Evolutionary conservation across 2,888 invertebrate genomes (phyloP), one percentile per base, ranked within the genome.

Genomic region (Barypeithes pellucidus): DNA sequence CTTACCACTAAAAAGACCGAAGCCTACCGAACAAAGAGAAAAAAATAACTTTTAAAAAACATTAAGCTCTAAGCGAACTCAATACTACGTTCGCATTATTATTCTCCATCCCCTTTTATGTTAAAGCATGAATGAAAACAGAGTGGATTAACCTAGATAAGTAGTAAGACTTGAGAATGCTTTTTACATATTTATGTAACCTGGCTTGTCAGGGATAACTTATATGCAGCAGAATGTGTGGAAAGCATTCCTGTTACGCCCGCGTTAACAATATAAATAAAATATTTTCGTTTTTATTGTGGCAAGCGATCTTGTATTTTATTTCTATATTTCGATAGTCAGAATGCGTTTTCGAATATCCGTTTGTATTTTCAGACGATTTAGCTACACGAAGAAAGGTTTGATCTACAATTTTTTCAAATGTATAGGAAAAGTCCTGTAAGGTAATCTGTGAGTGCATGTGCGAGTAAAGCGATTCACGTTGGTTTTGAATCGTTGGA

Each of bases 221-320:
- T 45, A n/a, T 45, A 45, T 45, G 43, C 18, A 12, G 43, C n/a
- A 45, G 8, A 45, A 45, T 45, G 43, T 14, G 43, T 14, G 16
- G 16, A 45, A 16, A 39, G 7, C 43, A 16, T 45, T 14, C 43
- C n/a, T 8, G 16, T 16, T 8, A 7, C 18, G 16, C 16, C 2
- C 12, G 39, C 4, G 39, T 39, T 39, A 39, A 39, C 1, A 39
- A 39, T 39, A 39, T 39, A 8, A 39, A 39, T 39, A 8, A 39
- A 39, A n/a, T n/a, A 39, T 29, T 29, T 29, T 39, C 8, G 39
- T 39, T 39, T 39, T 39, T n/a, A 39, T 39, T 12, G 9, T 36
- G 8, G 36, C 36, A 36, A 36, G 12, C 12, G 12, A 9, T 2
- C 2, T 39, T n/a, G 11, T 39, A 3, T 39, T 3, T 39, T n/a